phyloP scores from a whole-genome alignment of 2,113 vertebrate species.

The Myotis davidii region DNA sequence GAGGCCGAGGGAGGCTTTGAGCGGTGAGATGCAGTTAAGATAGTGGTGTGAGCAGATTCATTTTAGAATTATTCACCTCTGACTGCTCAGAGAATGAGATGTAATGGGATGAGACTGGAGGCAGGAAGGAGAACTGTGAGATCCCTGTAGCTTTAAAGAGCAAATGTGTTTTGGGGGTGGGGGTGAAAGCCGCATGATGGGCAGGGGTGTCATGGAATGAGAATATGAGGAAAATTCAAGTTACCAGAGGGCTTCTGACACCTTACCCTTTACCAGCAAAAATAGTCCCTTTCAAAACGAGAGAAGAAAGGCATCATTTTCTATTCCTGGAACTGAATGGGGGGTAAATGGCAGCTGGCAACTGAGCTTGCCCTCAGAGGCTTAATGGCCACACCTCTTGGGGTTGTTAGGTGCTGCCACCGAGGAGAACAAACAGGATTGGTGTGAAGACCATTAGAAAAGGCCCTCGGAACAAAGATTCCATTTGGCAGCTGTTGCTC shows the following conservation, averaged over 20 bases:
- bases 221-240: neutral
- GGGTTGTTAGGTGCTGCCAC: conserved; percentile 46
- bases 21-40: neutral
- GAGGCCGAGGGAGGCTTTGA: neutral
- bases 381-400: conserved; percentile 69
- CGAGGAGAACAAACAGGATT: conserved; percentile 72
- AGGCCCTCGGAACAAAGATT: conserved; percentile 74
- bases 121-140: neutral
- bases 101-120: accelerated
- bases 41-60: neutral
- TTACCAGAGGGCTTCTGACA: neutral
- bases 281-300: neutral
- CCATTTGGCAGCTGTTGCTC: conserved; percentile 79
- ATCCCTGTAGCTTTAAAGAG: neutral
- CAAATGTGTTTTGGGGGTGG: neutral
- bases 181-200: neutral
- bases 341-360: conserved; percentile 75
- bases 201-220: neutral
- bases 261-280: neutral
- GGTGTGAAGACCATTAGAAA: conserved; percentile 75
- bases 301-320: conserved; percentile 43
- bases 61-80: neutral
- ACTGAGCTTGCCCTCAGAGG: conserved; percentile 39
- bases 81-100: neutral
- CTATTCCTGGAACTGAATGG: conserved; percentile 43